Percentiles rank a stretch among this genome's conserved stretches.
Conservation (phyloP, 2,113 vertebrate genomes). For the Clarias macrocephalus region DNA sequence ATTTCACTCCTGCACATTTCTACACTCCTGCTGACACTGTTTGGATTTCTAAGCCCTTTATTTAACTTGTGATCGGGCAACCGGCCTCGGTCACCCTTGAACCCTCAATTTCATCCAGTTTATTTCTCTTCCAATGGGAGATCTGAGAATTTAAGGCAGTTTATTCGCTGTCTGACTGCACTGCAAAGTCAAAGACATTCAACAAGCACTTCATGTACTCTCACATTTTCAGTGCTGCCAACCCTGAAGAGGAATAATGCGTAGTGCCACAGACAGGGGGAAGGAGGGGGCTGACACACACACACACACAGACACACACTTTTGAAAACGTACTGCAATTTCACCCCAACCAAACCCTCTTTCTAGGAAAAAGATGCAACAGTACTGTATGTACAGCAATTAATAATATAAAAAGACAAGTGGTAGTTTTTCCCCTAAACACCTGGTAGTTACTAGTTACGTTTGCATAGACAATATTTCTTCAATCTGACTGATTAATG, state of each 20-base stretch:
- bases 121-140: neutral
- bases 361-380: neutral
- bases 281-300: neutral
- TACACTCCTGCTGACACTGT: constrained; percentile 6
- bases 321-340: neutral
- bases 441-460: neutral
- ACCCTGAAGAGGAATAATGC: constrained; percentile 2
- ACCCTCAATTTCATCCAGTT: neutral
- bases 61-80: neutral
- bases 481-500: no score
- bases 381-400: neutral
- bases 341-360: neutral
- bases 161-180: neutral
- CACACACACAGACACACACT: neutral
- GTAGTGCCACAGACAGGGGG: neutral
- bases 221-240: neutral
- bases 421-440: neutral
- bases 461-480: no score
- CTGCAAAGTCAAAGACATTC: constrained; percentile 7
- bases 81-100: neutral
- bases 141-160: constrained; percentile 22
- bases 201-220: neutral
- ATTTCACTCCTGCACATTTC: constrained; percentile 22
- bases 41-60: constrained; percentile 12
- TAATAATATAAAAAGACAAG: neutral